phyloP scores from a whole-genome alignment of 2,113 vertebrate genomes.

The Phaethornis superciliosus region DNA sequence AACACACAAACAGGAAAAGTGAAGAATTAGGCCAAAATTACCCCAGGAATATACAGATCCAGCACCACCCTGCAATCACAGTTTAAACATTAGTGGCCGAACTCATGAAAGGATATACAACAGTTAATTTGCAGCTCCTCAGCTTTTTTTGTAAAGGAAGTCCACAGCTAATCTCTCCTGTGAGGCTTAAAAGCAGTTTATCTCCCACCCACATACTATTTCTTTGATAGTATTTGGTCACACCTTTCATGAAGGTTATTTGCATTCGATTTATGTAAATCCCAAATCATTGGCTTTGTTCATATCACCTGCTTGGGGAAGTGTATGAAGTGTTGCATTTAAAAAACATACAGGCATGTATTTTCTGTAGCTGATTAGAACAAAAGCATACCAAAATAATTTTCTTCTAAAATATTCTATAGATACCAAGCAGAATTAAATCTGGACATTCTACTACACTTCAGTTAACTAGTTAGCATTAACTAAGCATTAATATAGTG shows the following conservation, averaged over 20 bases:
- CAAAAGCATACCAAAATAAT: neutral
- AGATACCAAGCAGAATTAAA: neutral
- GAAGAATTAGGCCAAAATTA: neutral
- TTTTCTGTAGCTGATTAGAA: neutral
- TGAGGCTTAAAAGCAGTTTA: conserved; percentile 44
- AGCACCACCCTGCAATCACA: neutral
- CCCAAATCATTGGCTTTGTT: conserved; percentile 35
- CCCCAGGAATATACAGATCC: neutral
- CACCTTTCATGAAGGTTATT: conserved; percentile 5
- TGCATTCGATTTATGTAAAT: conserved; percentile 57
- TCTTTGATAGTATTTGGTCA: conserved; percentile 52
- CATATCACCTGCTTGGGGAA: conserved; percentile 34
- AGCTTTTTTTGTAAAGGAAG: neutral
- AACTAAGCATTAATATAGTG: neutral
- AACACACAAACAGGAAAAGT: neutral
- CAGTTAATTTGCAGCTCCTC: conserved; percentile 16
- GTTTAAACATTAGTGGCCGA: neutral
- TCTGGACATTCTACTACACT: neutral
- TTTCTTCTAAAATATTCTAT: neutral
- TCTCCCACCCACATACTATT: conserved; percentile 11
- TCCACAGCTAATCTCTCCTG: conserved; percentile 29
- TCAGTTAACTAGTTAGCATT: neutral
- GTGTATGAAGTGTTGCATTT: neutral
- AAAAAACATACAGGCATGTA: neutral
- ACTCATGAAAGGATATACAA: neutral